Conservation (phyloP, 2,888 invertebrate species). For the Drosophila multiciliata region DNA sequence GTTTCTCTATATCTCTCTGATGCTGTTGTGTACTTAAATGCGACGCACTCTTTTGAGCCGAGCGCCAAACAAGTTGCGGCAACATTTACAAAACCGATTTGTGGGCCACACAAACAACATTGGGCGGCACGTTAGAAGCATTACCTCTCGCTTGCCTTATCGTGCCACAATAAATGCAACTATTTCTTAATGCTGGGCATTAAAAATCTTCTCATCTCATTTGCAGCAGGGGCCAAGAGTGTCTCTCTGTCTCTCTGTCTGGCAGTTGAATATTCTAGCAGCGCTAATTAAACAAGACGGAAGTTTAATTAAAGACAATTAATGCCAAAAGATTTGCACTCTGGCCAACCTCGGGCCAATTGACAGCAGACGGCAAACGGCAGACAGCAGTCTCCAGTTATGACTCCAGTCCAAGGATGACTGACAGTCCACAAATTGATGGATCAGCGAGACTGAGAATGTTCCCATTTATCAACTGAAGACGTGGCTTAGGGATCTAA, state of each 20-base stretch:
- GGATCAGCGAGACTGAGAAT: conserved; percentile 30
- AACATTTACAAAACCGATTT: conserved; percentile 54
- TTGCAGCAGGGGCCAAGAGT: conserved; percentile 31
- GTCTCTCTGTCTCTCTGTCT: conserved; percentile 52
- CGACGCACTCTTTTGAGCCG: conserved; percentile 50
- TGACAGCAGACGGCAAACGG: conserved; percentile 10
- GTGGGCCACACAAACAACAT: conserved; percentile 49
- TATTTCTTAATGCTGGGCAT: background rate
- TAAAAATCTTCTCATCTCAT: conserved; percentile 55
- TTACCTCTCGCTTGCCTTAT: conserved; percentile 8
- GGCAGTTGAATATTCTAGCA: conserved; percentile 42
- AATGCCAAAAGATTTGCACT: conserved; percentile 63
- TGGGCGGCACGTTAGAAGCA: conserved; percentile 36
- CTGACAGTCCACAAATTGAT: conserved; percentile 51
- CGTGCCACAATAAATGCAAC: conserved; percentile 35
- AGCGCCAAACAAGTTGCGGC: conserved; percentile 44
- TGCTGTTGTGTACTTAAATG: conserved; percentile 3
- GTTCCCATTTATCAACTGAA: conserved; percentile 3
- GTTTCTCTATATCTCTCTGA: background rate
- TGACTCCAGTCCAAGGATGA: conserved; percentile 34
- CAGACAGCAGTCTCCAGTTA: conserved; percentile 1
- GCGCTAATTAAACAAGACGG: conserved; percentile 69
- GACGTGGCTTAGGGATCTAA: conserved; percentile 13
- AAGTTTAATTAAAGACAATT: conserved; percentile 78
- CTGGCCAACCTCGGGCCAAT: conserved; percentile 38